A percentile compares a stretch with the other conserved stretches of the same genome.
Conservation (phyloP, 2,888 invertebrate species). For the Isoperla grammatica region DNA sequence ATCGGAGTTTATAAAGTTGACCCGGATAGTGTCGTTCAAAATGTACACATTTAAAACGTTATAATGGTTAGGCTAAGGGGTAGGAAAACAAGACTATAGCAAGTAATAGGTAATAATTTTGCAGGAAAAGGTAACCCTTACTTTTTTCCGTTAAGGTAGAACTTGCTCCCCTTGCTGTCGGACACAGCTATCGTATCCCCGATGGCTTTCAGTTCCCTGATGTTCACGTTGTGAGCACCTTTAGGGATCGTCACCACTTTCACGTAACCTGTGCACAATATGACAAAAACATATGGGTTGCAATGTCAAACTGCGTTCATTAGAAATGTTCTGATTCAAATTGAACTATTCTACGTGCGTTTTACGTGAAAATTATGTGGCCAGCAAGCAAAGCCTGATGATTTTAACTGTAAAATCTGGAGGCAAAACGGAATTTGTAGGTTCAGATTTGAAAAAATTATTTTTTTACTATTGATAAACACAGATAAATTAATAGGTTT, state of each 20-base stretch:
- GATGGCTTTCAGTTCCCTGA: constrained; percentile 52
- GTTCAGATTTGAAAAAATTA: too few relatives aligned
- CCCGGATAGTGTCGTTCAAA: too few relatives aligned
- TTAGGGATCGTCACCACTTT: constrained; percentile 54
- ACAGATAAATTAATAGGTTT: too few relatives aligned
- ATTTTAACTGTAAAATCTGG: too few relatives aligned
- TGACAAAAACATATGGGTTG: neutral
- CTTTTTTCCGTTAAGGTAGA: constrained; percentile 58
- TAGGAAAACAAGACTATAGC: too few relatives aligned
- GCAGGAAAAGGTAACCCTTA: constrained; percentile 38
- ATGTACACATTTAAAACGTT: too few relatives aligned
- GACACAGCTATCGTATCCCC: constrained; percentile 54
- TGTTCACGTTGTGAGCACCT: constrained; percentile 54
- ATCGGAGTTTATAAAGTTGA: too few relatives aligned
- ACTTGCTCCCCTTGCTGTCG: constrained; percentile 45
- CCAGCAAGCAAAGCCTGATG: neutral
- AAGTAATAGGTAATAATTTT: too few relatives aligned
- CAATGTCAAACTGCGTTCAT: too few relatives aligned
- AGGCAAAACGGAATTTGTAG: too few relatives aligned
- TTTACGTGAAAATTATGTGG: neutral
- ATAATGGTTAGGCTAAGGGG: too few relatives aligned
- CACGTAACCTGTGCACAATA: constrained; percentile 48
- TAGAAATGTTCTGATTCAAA: neutral
- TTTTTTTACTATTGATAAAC: too few relatives aligned
- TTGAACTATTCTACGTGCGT: neutral